Conservation (phyloP, 2,888 invertebrate species). For the Scaptodrosophila latifasciaeformis region DNA sequence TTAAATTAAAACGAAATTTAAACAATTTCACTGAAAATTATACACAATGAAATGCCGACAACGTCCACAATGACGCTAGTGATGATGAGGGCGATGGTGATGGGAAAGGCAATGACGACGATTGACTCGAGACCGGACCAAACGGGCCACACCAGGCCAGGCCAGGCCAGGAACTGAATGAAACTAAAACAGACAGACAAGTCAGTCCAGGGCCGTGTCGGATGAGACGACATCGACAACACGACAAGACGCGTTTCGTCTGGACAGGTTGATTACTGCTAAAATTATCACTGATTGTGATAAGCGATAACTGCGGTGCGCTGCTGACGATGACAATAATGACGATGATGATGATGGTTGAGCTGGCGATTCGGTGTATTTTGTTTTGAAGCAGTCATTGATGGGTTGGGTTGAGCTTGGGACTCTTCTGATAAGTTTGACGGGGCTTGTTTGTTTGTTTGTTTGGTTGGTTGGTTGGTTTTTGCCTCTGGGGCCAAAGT, state of each 20-base stretch:
- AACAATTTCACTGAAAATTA: slow-evolving; percentile 68
- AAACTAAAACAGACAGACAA: slow-evolving; percentile 6
- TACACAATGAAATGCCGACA: slow-evolving; percentile 53
- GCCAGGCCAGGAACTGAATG: slow-evolving; percentile 15
- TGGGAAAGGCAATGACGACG: too few relatives aligned
- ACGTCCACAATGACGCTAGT: too few relatives aligned
- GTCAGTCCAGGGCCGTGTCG: background rate
- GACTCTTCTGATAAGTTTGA: background rate
- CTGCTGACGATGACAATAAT: background rate
- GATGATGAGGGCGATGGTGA: too few relatives aligned
- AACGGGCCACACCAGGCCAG: too few relatives aligned
- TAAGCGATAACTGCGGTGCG: slow-evolving; percentile 57
- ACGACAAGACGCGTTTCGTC: slow-evolving; percentile 53
- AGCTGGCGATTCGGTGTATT: slow-evolving; percentile 18
- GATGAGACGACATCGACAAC: too few relatives aligned
- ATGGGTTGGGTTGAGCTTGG: slow-evolving; percentile 8
- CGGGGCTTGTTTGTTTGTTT: slow-evolving; percentile 29
- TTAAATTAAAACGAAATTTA: slow-evolving; percentile 70
- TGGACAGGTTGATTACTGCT: slow-evolving; percentile 70
- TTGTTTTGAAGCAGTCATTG: slow-evolving; percentile 18
- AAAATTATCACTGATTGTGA: slow-evolving; percentile 70
- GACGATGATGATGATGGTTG: slow-evolving; percentile 17
- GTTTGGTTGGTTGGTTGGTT: too few relatives aligned
- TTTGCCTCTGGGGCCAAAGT: slow-evolving; percentile 21
- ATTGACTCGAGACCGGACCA: too few relatives aligned